phyloP scores from a whole-genome alignment of 1,140 invertebrate species.

The Thaumetopoea pityocampa region DNA sequence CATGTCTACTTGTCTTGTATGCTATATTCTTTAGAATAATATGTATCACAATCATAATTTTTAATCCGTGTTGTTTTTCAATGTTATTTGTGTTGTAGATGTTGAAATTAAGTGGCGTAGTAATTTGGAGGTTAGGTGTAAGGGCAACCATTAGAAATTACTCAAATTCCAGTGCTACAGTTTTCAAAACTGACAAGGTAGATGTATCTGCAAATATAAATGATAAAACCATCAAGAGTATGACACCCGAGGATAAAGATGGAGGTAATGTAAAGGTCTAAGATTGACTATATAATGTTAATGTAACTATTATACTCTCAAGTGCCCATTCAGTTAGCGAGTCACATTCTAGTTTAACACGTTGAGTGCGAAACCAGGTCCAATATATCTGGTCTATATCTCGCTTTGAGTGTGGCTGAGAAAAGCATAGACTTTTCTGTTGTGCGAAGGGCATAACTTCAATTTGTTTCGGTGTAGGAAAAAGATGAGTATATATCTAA shows the following conservation, averaged over 20 bases:
- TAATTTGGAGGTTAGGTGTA: conserved; percentile 71
- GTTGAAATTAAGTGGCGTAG: conserved; percentile 64
- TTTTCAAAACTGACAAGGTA: conserved; percentile 49
- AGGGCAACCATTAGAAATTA: conserved; percentile 51
- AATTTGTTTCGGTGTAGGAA: no score
- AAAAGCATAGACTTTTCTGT: no score
- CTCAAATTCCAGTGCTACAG: conserved; percentile 45
- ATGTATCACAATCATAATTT: no score
- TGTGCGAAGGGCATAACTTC: no score
- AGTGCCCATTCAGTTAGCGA: no score
- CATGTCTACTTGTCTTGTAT: background rate
- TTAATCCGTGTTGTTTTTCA: background rate
- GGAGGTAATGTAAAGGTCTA: conserved; percentile 21
- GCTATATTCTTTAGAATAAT: background rate
- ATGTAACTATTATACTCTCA: no score
- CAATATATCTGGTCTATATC: no score
- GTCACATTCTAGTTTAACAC: no score
- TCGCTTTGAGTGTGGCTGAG: no score
- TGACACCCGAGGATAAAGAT: conserved; percentile 27
- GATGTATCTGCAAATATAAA: conserved; percentile 32
- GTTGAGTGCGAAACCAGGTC: no score
- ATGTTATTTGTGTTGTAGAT: conserved; percentile 46
- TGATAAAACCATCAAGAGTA: conserved; percentile 29
- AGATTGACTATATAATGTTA: no score
- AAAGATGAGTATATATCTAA: no score